Evolutionary conservation across 2,888 invertebrate species (phyloP).

Genomic region (Drosophila parthenogenetica): DNA sequence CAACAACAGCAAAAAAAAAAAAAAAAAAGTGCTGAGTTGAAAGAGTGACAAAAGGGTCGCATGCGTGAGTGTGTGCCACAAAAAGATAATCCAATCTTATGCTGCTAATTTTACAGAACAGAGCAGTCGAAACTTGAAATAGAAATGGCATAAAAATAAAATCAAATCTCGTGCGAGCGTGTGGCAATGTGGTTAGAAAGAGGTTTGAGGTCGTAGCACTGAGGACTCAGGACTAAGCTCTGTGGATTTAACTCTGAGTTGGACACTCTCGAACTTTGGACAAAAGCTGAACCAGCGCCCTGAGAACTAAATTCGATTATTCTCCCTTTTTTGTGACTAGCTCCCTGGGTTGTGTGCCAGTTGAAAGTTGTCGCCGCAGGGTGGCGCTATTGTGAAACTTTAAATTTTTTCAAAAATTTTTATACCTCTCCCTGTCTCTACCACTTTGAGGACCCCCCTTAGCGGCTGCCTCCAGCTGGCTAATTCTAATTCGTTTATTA

Average conservation of each 20-base stretch:
- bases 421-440: too few relatives aligned
- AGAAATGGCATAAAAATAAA: conserved; percentile 56
- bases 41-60: conserved; percentile 37
- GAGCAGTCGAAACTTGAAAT: conserved; percentile 49
- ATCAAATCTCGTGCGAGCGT: conserved; percentile 71
- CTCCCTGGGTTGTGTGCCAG: conserved; percentile 4
- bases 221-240: too few relatives aligned
- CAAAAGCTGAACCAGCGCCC: conserved; percentile 50
- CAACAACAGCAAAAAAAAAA: too few relatives aligned
- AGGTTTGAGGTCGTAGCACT: background rate
- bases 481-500: conserved; percentile 74
- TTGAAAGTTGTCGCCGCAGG: conserved; percentile 42
- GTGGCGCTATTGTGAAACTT: conserved; percentile 43
- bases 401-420: conserved; percentile 16
- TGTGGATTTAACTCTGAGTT: conserved; percentile 11
- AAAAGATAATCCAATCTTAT: conserved; percentile 80
- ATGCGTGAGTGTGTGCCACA: conserved; percentile 53
- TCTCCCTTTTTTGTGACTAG: conserved; percentile 10
- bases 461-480: conserved; percentile 51
- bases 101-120: conserved; percentile 76
- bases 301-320: conserved; percentile 78
- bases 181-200: conserved; percentile 56
- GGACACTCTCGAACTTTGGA: conserved; percentile 58
- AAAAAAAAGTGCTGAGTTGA: conserved; percentile 22
- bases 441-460: background rate